Evolutionary conservation across 1,140 invertebrate genomes (phyloP).

Genomic region (Drosophila yakuba): DNA sequence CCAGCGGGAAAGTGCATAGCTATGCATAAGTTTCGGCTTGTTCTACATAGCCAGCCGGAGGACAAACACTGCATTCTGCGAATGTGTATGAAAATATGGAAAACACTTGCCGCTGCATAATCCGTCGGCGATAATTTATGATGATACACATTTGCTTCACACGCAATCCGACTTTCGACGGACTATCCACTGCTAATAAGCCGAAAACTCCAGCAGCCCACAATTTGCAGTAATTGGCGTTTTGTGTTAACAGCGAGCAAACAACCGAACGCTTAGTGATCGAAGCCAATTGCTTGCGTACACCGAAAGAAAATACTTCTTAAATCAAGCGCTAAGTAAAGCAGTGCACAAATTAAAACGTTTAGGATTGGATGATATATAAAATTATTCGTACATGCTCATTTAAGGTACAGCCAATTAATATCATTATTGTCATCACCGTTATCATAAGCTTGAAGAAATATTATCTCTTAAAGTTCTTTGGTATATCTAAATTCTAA

Average conservation of each 20-base stretch:
- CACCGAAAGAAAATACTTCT: constrained; percentile 7
- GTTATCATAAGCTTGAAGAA: too few relatives aligned
- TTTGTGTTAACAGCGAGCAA: constrained; percentile 72
- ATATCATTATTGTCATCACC: too few relatives aligned
- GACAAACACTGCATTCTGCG: constrained; percentile 19
- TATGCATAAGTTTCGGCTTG: constrained; percentile 43
- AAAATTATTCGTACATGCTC: too few relatives aligned
- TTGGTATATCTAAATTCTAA: background rate
- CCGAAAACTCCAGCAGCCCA: constrained; percentile 43
- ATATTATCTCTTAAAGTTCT: background rate
- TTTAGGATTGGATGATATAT: too few relatives aligned
- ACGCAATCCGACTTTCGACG: constrained; percentile 70
- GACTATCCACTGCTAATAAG: constrained; percentile 53
- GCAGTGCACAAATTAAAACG: too few relatives aligned
- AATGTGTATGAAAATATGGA: constrained; percentile 19
- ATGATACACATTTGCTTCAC: constrained; percentile 60
- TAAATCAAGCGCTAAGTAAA: background rate
- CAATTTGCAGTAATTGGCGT: constrained; percentile 76
- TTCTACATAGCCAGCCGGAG: constrained; percentile 55
- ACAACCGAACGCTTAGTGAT: constrained; percentile 67
- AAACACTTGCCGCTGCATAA: constrained; percentile 58
- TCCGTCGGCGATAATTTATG: constrained; percentile 73
- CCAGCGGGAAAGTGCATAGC: constrained; percentile 56
- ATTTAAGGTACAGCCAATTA: too few relatives aligned
- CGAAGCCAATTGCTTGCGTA: constrained; percentile 61